Percentiles rank a stretch among this genome's conserved stretches.
These are phyloP conservation scores for Philonicus albiceps DNA, from an alignment of 2,888 invertebrate genomes.

Conservation along the genomic window DNA sequence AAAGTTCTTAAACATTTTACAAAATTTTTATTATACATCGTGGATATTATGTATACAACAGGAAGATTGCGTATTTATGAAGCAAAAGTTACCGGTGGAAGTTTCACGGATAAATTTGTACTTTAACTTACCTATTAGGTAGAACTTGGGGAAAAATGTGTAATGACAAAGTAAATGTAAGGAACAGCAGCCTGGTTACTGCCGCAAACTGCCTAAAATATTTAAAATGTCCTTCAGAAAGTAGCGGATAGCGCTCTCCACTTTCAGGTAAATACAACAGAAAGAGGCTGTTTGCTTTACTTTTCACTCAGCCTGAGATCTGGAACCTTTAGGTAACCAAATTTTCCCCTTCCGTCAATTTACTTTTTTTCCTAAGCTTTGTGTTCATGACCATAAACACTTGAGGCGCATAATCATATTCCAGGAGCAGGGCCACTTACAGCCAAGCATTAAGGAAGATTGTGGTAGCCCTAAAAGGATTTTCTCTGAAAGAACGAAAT, in stretches of 20 bases:
- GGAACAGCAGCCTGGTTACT: not conserved
- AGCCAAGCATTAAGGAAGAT: constrained; percentile 27
- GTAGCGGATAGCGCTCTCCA: not conserved
- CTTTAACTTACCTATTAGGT: constrained; percentile 12
- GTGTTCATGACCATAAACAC: constrained; percentile 38
- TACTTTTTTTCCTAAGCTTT: not conserved
- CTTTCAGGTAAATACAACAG: not conserved
- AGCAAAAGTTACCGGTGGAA: not conserved
- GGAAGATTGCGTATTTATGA: not conserved
- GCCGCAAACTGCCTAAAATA: constrained; percentile 27
- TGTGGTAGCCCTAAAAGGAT: constrained; percentile 37
- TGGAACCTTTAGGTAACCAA: constrained; percentile 17
- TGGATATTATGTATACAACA: not conserved
- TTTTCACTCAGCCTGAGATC: not conserved
- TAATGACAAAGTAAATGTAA: constrained; percentile 14
- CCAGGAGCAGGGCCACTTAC: constrained; percentile 31
- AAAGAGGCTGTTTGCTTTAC: not conserved
- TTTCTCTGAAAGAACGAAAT: constrained; percentile 20
- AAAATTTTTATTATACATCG: not conserved
- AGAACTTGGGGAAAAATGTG: constrained; percentile 15
- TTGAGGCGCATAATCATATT: constrained; percentile 39
- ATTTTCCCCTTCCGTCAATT: constrained; percentile 4
- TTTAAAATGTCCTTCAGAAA: constrained; percentile 14
- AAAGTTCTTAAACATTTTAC: constrained; percentile 2
- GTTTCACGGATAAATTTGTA: not conserved